phyloP scores from a whole-genome alignment of 2,113 vertebrate species.

The Lipotes vexillifer region DNA sequence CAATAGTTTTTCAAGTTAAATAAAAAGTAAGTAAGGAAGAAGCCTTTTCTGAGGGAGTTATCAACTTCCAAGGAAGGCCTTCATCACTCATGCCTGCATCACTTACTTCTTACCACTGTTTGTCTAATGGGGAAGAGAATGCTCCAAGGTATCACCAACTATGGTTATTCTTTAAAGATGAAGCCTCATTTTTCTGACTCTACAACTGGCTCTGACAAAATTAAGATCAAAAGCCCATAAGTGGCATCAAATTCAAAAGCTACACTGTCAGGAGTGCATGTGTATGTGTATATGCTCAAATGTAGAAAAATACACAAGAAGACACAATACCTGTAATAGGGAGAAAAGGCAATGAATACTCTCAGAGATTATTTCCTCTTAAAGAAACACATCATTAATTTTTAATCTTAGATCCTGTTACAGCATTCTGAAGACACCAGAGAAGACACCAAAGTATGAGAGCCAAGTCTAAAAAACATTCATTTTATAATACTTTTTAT shows the following conservation, averaged over 20 bases:
- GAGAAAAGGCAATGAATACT: constrained; percentile 36
- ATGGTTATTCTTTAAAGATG: not conserved
- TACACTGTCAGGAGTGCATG: not conserved
- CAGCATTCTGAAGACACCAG: constrained; percentile 1
- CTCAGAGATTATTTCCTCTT: constrained; percentile 44
- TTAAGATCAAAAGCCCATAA: not conserved
- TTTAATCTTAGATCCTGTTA: constrained; percentile 50
- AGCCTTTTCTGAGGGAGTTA: not conserved
- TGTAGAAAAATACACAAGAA: not conserved
- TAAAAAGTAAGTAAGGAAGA: not conserved
- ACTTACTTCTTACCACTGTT: not conserved
- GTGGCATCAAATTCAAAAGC: not conserved
- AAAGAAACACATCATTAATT: constrained; percentile 49
- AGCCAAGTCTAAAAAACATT: constrained; percentile 21
- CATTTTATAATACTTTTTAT: constrained; percentile 90
- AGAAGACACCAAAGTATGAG: constrained; percentile 31
- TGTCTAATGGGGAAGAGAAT: not conserved
- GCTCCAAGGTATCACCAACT: not conserved
- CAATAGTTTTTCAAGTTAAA: constrained; percentile 8
- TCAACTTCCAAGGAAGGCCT: not conserved
- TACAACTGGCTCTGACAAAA: not conserved
- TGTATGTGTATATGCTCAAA: not conserved
- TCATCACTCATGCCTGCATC: not conserved
- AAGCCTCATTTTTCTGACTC: not conserved
- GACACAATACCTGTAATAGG: not conserved